These are phyloP conservation scores for Sebastes vulpes DNA, from an alignment of 2,797 vertebrate species.

Conservation along the genomic window DNA sequence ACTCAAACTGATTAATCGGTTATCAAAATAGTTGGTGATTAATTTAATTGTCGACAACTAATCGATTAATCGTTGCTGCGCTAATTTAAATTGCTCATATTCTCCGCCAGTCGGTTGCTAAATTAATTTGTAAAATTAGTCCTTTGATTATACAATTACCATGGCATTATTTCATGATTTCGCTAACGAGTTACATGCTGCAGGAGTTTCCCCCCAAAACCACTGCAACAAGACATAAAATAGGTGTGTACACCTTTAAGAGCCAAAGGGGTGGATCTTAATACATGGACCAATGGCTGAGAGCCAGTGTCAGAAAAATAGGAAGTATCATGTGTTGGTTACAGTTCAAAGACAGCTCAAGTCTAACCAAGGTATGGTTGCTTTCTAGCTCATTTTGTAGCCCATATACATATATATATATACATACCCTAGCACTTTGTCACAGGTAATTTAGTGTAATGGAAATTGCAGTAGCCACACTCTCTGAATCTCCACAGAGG, in stretches of 20 bases:
- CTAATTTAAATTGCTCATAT: not conserved
- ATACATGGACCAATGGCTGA: slow-evolving; percentile 72
- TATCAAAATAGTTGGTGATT: too few relatives aligned
- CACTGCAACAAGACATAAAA: not conserved
- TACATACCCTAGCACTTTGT: not conserved
- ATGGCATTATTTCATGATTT: not conserved
- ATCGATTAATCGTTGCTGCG: too few relatives aligned
- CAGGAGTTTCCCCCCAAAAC: not conserved
- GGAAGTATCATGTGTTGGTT: slow-evolving; percentile 78
- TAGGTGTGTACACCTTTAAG: slow-evolving; percentile 80
- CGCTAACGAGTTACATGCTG: not conserved
- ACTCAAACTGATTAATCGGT: too few relatives aligned
- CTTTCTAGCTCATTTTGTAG: slow-evolving; percentile 31
- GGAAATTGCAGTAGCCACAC: slow-evolving; percentile 1
- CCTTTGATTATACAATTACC: not conserved
- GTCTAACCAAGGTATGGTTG: slow-evolving; percentile 58
- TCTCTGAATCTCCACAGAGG: slow-evolving; percentile 19
- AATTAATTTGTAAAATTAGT: not conserved
- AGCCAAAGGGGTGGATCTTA: slow-evolving; percentile 58
- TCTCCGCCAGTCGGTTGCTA: not conserved
- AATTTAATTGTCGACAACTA: too few relatives aligned
- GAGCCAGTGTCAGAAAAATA: slow-evolving; percentile 65
- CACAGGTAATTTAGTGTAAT: not conserved
- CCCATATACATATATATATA: not conserved
- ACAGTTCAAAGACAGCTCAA: slow-evolving; percentile 55